Evolutionary conservation across 2,888 invertebrate species (phyloP).

Genomic region (Meandrusa payeni): DNA sequence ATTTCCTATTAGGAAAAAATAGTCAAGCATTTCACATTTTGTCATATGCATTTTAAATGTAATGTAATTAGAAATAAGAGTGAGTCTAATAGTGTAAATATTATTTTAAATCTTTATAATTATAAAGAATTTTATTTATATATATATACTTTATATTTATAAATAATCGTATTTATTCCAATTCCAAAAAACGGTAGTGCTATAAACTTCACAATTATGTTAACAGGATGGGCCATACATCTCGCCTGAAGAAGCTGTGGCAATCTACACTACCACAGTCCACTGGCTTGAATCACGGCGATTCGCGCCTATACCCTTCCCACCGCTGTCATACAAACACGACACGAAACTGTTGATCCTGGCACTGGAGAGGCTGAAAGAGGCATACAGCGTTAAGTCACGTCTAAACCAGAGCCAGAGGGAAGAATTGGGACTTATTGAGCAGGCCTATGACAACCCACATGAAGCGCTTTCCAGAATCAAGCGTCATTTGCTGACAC

Average conservation of each 20-base stretch:
- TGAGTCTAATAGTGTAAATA: too few species aligned
- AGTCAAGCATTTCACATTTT: too few species aligned
- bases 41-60: too few species aligned
- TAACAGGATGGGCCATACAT: slow-evolving; percentile 97
- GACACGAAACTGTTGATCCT: slow-evolving; percentile 99
- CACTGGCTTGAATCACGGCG: slow-evolving; percentile 99
- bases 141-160: too few species aligned
- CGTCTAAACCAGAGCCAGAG: slow-evolving; percentile 98
- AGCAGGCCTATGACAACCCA: slow-evolving; percentile 99
- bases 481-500: slow-evolving; percentile 98
- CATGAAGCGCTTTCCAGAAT: slow-evolving; percentile 99
- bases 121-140: too few species aligned
- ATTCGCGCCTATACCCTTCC: slow-evolving; percentile 99
- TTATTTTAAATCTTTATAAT: too few species aligned
- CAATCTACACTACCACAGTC: slow-evolving; percentile 99
- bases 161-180: too few species aligned
- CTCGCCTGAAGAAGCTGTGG: slow-evolving; percentile 99
- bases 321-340: slow-evolving; percentile 99
- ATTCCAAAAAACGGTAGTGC: too few species aligned
- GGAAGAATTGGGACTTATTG: slow-evolving; percentile 98
- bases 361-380: slow-evolving; percentile 97
- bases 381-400: slow-evolving; percentile 98
- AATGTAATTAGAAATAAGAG: too few species aligned
- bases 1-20: too few species aligned
- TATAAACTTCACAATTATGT: slow-evolving; percentile 11